Evolutionary conservation across 2,113 vertebrate genomes (phyloP), one percentile per base, ranked within the genome.

Genomic region (Anas platyrhynchos): DNA sequence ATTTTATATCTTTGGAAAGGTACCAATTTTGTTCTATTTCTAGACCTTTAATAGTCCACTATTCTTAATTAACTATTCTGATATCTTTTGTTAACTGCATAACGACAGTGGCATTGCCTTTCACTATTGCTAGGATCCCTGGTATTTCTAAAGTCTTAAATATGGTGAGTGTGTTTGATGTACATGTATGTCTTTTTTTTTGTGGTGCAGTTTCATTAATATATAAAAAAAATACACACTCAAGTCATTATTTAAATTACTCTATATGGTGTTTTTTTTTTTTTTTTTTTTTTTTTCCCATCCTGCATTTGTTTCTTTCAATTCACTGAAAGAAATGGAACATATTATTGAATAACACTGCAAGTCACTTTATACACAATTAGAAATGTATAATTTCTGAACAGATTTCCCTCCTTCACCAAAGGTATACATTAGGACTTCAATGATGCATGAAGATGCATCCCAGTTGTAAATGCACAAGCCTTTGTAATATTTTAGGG

Each of bases 401-500:
- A 73, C 86, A 95, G 65, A 61, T 74, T 94, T 96, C 83, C 29
- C 34, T 94, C 9, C 90, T 59, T 83, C 5, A 7, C 75, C 74
- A 81, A 95, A 94, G 94, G 91, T 97, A 89, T 85, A 84, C 78
- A 91, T 96, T 96, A 95, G 77, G 58, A 86, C 66, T 96, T 96
- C 86, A 97, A 97, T 91, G 85, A 95, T 87, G 79, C 68, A 59
- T 96, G 93, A 90, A 97, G 92, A 96, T 18, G 38, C 96, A 83
- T 93, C 79, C 95, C 92, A 83, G 69, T 93, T 86, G 96, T 93
- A 96, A 97, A 94, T 86, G 83, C 88, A 82, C 36, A 96, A 94
- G 62, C 59, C 62, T 89, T 86, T 71, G 48, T 94, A 97, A 95
- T 91, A 97, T 96, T 98, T 96, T 95, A 93, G 91, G 88, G 94